Evolutionary conservation across 2,888 invertebrate genomes (phyloP).

Genomic region (Cosmorhoe ocellata): DNA sequence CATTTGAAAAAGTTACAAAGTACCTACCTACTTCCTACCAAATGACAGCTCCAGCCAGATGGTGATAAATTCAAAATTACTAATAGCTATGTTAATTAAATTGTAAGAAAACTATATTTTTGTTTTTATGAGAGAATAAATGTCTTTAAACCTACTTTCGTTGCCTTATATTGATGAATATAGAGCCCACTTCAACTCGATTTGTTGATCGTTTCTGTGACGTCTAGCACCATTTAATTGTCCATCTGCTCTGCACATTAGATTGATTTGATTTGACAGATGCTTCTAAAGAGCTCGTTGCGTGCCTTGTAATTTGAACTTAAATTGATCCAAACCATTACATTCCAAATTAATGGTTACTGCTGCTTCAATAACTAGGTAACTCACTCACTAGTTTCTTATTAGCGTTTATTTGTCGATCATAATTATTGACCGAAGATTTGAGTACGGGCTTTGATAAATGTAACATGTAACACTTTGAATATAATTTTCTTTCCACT

Average conservation of each 20-base stretch:
- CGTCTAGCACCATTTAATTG: constrained; percentile 32
- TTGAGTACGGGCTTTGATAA: background rate
- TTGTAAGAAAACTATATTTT: no score
- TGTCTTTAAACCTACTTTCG: no score
- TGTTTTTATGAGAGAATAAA: no score
- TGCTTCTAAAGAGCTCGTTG: constrained; percentile 31
- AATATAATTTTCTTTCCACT: no score
- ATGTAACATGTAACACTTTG: no score
- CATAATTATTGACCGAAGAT: constrained; percentile 7
- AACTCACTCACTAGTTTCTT: constrained; percentile 18
- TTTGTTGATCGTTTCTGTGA: constrained; percentile 17
- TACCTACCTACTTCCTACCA: no score
- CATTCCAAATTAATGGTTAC: constrained; percentile 16
- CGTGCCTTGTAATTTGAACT: constrained; percentile 32
- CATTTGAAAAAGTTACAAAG: no score
- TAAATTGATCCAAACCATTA: constrained; percentile 22
- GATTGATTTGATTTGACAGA: constrained; percentile 39
- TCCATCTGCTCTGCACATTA: constrained; percentile 61
- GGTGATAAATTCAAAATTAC: no score
- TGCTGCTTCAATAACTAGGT: constrained; percentile 11
- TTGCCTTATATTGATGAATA: constrained; percentile 4
- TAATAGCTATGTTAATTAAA: no score
- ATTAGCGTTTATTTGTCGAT: constrained; percentile 23
- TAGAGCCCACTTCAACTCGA: constrained; percentile 11
- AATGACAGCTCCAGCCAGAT: no score